Percentiles rank a stretch among this genome's conserved stretches.
phyloP scores from a whole-genome alignment of 2,113 vertebrate species.

The Calidris pygmaea region DNA sequence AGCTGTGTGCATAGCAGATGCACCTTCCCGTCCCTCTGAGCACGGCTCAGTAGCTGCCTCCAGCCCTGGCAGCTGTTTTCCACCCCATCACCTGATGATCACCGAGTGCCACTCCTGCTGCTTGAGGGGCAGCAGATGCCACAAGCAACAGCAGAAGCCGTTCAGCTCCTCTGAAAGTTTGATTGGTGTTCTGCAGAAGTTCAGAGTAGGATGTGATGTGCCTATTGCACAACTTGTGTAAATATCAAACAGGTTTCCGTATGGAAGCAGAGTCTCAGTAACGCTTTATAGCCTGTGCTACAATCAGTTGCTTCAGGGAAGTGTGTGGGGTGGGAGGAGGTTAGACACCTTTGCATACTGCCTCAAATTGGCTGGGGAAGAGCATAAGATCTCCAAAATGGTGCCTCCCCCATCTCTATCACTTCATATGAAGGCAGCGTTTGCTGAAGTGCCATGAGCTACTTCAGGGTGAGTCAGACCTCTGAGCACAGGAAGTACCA shows the following conservation, averaged over 20 bases:
- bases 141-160: background rate
- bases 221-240: background rate
- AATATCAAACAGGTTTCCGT: background rate
- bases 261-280: background rate
- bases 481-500: background rate
- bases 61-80: background rate
- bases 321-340: background rate
- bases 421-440: background rate
- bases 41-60: background rate
- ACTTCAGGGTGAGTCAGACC: background rate
- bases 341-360: background rate
- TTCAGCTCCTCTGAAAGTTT: background rate
- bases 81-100: background rate
- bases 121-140: conserved; percentile 2
- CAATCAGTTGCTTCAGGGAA: background rate
- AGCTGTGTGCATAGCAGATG: background rate
- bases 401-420: no score
- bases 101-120: background rate
- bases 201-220: background rate
- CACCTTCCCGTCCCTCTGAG: background rate
- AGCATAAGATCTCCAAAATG: background rate
- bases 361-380: background rate
- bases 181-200: background rate
- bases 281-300: background rate
- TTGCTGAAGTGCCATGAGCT: background rate